Base-by-base conservation (phyloP, 2,888 invertebrate species). In the Pharmacophagus antenor region DNA sequence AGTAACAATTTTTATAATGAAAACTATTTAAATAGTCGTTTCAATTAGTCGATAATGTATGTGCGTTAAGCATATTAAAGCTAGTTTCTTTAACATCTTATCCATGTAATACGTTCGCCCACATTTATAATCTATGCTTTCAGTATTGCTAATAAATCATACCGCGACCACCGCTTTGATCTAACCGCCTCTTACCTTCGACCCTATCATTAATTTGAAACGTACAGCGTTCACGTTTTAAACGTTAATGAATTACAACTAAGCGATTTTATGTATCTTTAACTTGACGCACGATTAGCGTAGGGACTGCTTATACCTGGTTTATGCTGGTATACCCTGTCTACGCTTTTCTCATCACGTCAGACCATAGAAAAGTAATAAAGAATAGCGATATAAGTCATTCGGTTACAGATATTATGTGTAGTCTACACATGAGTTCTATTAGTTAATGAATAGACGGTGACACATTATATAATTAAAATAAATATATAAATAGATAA, bases 121-220 rank as follows among this genome's bases (percentile, higher is more conserved):
- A 57, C 55, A 48, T 49, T 60, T 37, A 52, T 51, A 47, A 48
- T 37, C 46, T 37, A 51, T 46, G 54, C 49, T 59, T 56, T 41
- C 58, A 55, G 54, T 57, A 62, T 23, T 52, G 42, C 57, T 61
- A 63, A 69, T 70, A 72, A 72, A 70, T 70, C 70, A 70, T 68
- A 65, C 68, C 61, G 68, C 66, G 67, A 67, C 70, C 71, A 68
- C 73, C 72, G 70, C 85, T 85, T 86, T 85, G 84, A 85, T 82
- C 76, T 70, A 66, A 71, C 82, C 87, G 87, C 77, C 56, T 64
- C 65, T 84, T 87, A 88, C 88, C 88, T 88, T 81, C 86, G 88
- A 88, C 88, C 88, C 69, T 70, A 70, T 76, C 76, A 83, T 83
- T 80, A 82, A 84, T 84, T 78, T 79, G 63, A 69, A 64, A 68